Percentiles rank a stretch among this genome's conserved stretches.
Evolutionary conservation across 2,797 vertebrate genomes (phyloP).

Genomic region (Eulemur albifrons): DNA sequence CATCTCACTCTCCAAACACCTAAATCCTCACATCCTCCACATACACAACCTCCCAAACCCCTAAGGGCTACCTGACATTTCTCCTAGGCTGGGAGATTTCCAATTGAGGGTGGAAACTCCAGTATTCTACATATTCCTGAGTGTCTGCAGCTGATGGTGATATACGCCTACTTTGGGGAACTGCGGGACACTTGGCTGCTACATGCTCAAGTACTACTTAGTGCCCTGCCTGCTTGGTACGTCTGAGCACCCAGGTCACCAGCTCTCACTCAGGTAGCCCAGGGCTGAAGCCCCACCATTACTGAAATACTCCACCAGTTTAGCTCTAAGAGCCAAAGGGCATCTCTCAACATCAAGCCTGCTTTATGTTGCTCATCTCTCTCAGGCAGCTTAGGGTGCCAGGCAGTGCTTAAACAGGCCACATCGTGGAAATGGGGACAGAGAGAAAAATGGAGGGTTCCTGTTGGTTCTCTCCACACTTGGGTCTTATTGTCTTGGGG

Average conservation of each 20-base stretch:
- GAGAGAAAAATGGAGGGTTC: background rate
- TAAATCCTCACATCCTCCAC: background rate
- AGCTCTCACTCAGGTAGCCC: background rate
- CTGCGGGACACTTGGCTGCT: background rate
- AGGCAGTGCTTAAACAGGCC: background rate
- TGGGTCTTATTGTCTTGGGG: background rate
- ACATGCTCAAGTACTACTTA: background rate
- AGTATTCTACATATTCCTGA: background rate
- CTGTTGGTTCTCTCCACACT: background rate
- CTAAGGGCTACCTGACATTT: background rate
- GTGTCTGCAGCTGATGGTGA: background rate
- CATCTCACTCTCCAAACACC: background rate
- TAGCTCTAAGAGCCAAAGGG: background rate
- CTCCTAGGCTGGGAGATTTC: background rate
- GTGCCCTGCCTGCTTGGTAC: background rate
- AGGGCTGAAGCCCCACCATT: background rate
- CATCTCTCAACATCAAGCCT: background rate
- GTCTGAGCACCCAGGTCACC: background rate
- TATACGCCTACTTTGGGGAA: background rate
- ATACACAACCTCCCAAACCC: background rate
- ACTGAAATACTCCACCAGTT: background rate
- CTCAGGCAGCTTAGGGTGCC: background rate
- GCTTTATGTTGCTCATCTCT: background rate
- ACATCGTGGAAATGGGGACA: background rate
- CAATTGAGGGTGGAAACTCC: background rate